Percentiles rank a stretch among this genome's conserved stretches.
These are phyloP conservation scores for Trichacis sp. DNA, from an alignment of 2,888 invertebrate species.

Conservation along the genomic window DNA sequence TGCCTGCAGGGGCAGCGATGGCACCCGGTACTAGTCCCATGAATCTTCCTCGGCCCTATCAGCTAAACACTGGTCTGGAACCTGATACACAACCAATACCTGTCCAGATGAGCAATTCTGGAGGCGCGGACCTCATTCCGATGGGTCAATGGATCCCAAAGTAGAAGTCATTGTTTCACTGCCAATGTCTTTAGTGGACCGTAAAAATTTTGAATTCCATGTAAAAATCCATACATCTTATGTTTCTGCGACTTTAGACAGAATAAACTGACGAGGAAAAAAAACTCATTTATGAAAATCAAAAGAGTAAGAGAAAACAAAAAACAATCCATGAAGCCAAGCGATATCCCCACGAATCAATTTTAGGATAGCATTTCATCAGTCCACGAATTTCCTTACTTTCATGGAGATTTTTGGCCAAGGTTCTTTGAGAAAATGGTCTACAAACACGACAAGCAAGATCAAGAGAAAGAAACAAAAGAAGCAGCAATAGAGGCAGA, in stretches of 20 bases:
- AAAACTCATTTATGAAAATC: no score
- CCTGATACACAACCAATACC: slow-evolving; percentile 70
- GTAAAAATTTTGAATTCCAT: no score
- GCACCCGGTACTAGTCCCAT: slow-evolving; percentile 71
- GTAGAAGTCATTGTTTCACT: slow-evolving; percentile 47
- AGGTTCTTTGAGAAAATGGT: slow-evolving; percentile 99
- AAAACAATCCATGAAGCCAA: no score
- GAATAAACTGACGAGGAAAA: no score
- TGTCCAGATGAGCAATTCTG: slow-evolving; percentile 70
- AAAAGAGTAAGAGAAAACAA: no score
- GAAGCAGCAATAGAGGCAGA: slow-evolving; percentile 95
- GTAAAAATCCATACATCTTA: no score
- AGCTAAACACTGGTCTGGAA: no score
- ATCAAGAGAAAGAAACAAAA: slow-evolving; percentile 94
- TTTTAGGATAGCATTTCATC: slow-evolving; percentile 95
- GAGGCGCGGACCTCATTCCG: slow-evolving; percentile 64
- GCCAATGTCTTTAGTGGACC: no score
- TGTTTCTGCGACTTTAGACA: no score
- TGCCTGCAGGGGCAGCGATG: slow-evolving; percentile 72
- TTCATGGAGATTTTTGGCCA: slow-evolving; percentile 99
- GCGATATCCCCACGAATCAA: no score
- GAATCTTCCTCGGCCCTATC: slow-evolving; percentile 74
- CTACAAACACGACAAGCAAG: slow-evolving; percentile 97
- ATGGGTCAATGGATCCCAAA: slow-evolving; percentile 70
- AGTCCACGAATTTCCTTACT: slow-evolving; percentile 96